A percentile compares a stretch with the other conserved stretches of the same genome.
phyloP scores from a whole-genome alignment of 2,888 invertebrate genomes.

The Theristus sp. region DNA sequence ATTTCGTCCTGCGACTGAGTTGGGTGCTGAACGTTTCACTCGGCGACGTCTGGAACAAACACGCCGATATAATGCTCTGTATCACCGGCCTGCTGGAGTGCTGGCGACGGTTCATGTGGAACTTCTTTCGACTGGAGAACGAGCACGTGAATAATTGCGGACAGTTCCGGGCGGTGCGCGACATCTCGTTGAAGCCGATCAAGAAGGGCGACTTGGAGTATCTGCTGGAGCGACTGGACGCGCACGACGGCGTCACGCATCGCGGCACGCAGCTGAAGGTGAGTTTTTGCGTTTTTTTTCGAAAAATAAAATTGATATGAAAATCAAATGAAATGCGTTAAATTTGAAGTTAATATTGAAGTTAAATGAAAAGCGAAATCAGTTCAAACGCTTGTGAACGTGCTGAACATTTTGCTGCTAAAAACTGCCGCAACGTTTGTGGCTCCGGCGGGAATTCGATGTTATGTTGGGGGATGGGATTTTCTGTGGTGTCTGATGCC shows the following conservation, averaged over 20 bases:
- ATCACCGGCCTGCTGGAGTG: conserved; percentile 25
- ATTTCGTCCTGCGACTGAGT: conserved; percentile 70
- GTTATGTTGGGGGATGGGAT: too few species aligned
- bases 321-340: too few species aligned
- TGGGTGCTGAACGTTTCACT: conserved; percentile 76
- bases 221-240: background rate
- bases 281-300: too few species aligned
- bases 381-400: too few species aligned
- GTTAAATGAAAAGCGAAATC: too few species aligned
- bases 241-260: background rate
- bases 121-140: conserved; percentile 95
- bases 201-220: conserved; percentile 47
- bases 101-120: conserved; percentile 73
- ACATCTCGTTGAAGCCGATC: conserved; percentile 82
- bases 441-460: too few species aligned
- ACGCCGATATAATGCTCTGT: conserved; percentile 21
- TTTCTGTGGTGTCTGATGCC: too few species aligned
- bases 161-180: conserved; percentile 82
- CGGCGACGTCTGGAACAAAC: conserved; percentile 24
- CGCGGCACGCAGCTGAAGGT: background rate
- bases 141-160: conserved; percentile 98
- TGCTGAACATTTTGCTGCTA: too few species aligned
- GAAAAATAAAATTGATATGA: too few species aligned
- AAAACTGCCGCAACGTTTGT: too few species aligned
- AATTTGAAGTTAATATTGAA: too few species aligned